Conservation (phyloP, 2,888 invertebrate genomes). For the Mantis religiosa region DNA sequence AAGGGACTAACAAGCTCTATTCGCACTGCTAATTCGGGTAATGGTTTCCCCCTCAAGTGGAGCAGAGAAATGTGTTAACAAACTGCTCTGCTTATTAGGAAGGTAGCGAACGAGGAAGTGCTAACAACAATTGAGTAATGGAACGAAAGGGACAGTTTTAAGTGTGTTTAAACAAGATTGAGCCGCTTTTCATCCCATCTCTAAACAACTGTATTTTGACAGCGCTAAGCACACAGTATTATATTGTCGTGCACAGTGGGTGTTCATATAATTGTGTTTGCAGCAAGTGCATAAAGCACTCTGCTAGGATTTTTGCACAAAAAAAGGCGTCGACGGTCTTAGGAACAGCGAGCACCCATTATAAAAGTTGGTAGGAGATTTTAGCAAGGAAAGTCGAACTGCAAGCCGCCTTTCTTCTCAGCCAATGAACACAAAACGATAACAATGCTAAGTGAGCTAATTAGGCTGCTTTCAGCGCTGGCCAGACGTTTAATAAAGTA, state of each 20-base stretch:
- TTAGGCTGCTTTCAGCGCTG: not conserved
- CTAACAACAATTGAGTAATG: not conserved
- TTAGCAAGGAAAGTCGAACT: not conserved
- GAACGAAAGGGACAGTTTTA: not conserved
- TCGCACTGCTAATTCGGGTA: not conserved
- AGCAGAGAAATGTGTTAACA: not conserved
- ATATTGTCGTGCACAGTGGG: not conserved
- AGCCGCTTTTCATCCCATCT: not conserved
- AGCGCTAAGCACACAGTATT: not conserved
- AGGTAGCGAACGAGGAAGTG: not conserved
- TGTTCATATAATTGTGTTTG: not conserved
- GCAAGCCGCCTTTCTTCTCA: not conserved
- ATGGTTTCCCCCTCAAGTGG: not conserved
- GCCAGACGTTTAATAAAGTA: not conserved
- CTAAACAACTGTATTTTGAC: not conserved
- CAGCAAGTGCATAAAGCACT: not conserved
- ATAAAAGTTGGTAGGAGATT: not conserved
- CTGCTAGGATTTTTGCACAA: not conserved
- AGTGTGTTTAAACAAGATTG: not conserved
- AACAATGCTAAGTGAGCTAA: not conserved
- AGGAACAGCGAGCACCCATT: not conserved
- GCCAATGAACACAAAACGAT: not conserved
- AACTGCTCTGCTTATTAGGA: not conserved
- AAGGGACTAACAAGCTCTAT: not conserved
- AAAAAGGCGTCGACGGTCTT: not conserved